Evolutionary conservation across 2,888 invertebrate genomes (phyloP).

Genomic region (Thecocarcelia acutangulata): DNA sequence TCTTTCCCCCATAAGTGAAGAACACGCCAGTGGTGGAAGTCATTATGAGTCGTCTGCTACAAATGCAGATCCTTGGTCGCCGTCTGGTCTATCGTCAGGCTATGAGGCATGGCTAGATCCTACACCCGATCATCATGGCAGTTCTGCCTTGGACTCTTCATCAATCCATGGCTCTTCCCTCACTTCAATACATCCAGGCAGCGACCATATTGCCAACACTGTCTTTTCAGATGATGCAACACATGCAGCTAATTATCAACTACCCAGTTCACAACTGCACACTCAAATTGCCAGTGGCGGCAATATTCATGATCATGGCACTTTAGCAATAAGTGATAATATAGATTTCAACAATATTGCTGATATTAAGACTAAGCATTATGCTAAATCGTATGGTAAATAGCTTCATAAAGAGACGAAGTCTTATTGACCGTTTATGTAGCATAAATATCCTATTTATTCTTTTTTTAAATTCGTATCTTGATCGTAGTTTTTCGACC

Average conservation of each 20-base stretch:
- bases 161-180: no score
- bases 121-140: constrained; percentile 33
- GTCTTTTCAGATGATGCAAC: constrained; percentile 27
- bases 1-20: neutral
- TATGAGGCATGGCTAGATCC: constrained; percentile 62
- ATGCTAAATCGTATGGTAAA: constrained; percentile 69
- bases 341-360: constrained; percentile 70
- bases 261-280: constrained; percentile 55
- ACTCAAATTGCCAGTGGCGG: constrained; percentile 65
- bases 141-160: neutral
- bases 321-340: constrained; percentile 66
- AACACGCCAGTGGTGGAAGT: constrained; percentile 13
- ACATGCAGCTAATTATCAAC: constrained; percentile 28
- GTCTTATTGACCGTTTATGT: neutral
- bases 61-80: constrained; percentile 53
- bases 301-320: constrained; percentile 38
- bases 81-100: constrained; percentile 40
- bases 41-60: constrained; percentile 25
- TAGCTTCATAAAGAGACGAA: constrained; percentile 23
- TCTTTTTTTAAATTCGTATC: no score
- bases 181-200: constrained; percentile 11
- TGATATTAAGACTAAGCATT: constrained; percentile 55
- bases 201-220: constrained; percentile 21
- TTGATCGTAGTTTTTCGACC: no score
- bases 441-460: neutral